Conservation (phyloP, 2,888 invertebrate species). For the Epinotia brunnichana region DNA sequence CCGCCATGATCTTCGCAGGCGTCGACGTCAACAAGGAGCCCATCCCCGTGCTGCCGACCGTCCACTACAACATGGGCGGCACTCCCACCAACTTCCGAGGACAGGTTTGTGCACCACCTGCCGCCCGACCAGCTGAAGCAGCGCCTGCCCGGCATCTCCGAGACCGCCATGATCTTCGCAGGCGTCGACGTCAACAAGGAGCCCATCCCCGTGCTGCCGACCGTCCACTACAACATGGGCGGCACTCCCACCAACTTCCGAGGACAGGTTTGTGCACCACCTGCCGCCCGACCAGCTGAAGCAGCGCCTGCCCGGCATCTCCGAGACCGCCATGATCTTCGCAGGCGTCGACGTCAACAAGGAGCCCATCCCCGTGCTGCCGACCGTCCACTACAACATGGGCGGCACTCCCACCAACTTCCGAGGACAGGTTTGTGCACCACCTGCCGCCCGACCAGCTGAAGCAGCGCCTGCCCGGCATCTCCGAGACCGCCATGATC, state of each 20-base stretch:
- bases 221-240: slow-evolving; percentile 99
- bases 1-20: slow-evolving; percentile 99
- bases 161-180: slow-evolving; percentile 99
- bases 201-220: slow-evolving; percentile 99
- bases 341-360: slow-evolving; percentile 99
- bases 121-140: slow-evolving; percentile 95
- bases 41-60: slow-evolving; percentile 99
- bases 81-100: slow-evolving; percentile 95
- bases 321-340: slow-evolving; percentile 99
- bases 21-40: slow-evolving; percentile 99
- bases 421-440: slow-evolving; percentile 46
- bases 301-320: slow-evolving; percentile 95
- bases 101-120: slow-evolving; percentile 90
- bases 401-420: slow-evolving; percentile 99
- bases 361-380: slow-evolving; percentile 99
- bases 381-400: slow-evolving; percentile 99
- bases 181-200: slow-evolving; percentile 99
- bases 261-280: slow-evolving; percentile 87
- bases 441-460: too few species aligned
- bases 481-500: slow-evolving; percentile 99
- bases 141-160: slow-evolving; percentile 97
- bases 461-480: slow-evolving; percentile 70
- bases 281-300: slow-evolving; percentile 96
- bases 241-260: slow-evolving; percentile 98
- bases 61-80: slow-evolving; percentile 99